Evolutionary conservation across 2,113 vertebrate species (phyloP).

Genomic region (Albula glossodonta): DNA sequence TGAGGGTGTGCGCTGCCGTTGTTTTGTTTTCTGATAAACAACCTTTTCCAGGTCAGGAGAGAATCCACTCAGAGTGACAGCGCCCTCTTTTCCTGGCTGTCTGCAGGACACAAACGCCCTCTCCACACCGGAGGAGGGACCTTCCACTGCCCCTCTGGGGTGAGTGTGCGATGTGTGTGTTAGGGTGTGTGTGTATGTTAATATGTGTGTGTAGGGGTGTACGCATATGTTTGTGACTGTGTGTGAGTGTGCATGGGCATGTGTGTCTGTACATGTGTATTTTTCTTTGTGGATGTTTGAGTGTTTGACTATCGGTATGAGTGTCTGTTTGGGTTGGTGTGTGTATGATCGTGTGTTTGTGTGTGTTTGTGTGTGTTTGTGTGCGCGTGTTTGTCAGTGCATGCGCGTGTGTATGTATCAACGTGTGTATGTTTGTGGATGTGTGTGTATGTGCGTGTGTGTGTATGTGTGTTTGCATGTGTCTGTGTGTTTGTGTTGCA

Average conservation of each 20-base stretch:
- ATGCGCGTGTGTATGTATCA: background rate
- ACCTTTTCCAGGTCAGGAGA: background rate
- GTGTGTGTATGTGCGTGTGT: background rate
- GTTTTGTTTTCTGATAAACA: background rate
- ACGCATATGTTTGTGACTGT: background rate
- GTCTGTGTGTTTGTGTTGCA: background rate
- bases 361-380: background rate
- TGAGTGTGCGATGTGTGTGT: background rate
- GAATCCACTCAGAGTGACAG: background rate
- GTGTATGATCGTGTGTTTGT: background rate
- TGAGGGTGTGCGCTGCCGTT: background rate
- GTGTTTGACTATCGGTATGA: background rate
- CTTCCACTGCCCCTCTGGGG: background rate
- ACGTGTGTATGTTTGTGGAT: background rate
- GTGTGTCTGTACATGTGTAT: background rate
- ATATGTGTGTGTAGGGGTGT: background rate
- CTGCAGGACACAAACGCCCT: background rate
- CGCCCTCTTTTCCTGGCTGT: constrained; percentile 6
- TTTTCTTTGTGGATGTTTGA: background rate
- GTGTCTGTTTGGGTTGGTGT: background rate
- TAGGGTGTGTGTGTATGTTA: background rate
- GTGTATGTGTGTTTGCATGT: background rate
- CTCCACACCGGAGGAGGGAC: background rate
- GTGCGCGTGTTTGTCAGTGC: background rate
- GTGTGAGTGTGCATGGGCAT: background rate